These are phyloP conservation scores for Sylvietta virens DNA, from an alignment of 2,113 vertebrate genomes.

Conservation along the genomic window DNA sequence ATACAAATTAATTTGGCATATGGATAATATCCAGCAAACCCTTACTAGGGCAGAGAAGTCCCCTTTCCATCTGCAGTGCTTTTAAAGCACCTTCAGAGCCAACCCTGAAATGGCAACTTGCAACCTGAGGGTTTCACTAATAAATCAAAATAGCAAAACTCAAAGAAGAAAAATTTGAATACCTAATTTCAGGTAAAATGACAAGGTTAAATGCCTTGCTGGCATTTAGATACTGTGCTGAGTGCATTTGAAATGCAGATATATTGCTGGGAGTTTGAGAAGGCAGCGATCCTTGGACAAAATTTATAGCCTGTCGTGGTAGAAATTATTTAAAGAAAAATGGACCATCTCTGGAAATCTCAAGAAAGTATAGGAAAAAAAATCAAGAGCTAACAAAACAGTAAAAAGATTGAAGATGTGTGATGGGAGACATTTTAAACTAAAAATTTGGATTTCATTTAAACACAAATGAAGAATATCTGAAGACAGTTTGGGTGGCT, in stretches of 20 bases:
- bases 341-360: neutral
- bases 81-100: neutral
- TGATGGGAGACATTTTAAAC: neutral
- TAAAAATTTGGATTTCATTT: neutral
- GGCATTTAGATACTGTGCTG: neutral
- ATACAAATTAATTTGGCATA: neutral
- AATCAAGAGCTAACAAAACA: neutral
- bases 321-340: neutral
- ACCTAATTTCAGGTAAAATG: constrained; percentile 25
- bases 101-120: neutral
- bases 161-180: neutral
- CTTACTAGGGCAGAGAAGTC: neutral
- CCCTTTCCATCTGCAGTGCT: neutral
- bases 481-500: neutral
- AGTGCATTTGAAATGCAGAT: constrained; percentile 37
- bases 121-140: neutral
- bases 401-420: neutral
- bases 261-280: neutral
- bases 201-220: constrained; percentile 33
- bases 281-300: neutral
- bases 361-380: neutral
- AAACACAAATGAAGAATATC: neutral
- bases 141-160: constrained; percentile 23
- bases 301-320: constrained; percentile 8
- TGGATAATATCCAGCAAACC: neutral